These are phyloP conservation scores for Xanthia icteritia DNA, from an alignment of 2,888 invertebrate species.

Conservation along the genomic window DNA sequence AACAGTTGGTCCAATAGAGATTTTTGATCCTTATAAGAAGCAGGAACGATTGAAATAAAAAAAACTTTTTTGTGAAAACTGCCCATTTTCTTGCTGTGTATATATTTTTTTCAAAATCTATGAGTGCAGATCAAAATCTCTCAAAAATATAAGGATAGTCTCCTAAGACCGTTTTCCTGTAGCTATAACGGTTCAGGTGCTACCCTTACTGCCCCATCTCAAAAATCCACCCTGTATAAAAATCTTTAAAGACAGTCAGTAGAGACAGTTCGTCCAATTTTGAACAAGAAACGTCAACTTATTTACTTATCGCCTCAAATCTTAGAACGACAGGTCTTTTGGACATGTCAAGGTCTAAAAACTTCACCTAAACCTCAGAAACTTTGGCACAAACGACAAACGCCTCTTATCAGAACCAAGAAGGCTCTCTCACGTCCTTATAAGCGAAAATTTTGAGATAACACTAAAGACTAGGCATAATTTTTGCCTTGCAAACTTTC, in stretches of 20 bases:
- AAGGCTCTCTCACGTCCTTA: constrained; percentile 43
- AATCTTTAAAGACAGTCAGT: background rate
- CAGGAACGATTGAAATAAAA: no score
- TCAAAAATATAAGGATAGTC: no score
- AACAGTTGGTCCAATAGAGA: no score
- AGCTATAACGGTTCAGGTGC: no score
- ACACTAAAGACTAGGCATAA: constrained; percentile 33
- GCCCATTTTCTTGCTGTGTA: no score
- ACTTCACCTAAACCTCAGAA: constrained; percentile 36
- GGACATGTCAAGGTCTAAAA: constrained; percentile 27
- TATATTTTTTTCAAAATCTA: no score
- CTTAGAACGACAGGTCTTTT: constrained; percentile 22
- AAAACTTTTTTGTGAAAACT: no score
- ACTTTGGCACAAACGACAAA: constrained; percentile 37
- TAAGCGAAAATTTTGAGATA: constrained; percentile 53
- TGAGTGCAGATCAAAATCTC: no score
- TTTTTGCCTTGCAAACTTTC: constrained; percentile 48
- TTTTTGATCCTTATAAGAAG: no score
- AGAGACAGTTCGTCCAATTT: background rate
- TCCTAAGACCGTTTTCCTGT: no score
- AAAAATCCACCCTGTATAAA: background rate
- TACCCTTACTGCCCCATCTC: no score
- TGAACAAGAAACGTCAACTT: background rate
- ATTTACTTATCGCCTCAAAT: constrained; percentile 20
- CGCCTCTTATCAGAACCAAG: constrained; percentile 51